phyloP scores from a whole-genome alignment of 92 coral and sea anemone genomes.

The Epizoanthus ramosus region DNA sequence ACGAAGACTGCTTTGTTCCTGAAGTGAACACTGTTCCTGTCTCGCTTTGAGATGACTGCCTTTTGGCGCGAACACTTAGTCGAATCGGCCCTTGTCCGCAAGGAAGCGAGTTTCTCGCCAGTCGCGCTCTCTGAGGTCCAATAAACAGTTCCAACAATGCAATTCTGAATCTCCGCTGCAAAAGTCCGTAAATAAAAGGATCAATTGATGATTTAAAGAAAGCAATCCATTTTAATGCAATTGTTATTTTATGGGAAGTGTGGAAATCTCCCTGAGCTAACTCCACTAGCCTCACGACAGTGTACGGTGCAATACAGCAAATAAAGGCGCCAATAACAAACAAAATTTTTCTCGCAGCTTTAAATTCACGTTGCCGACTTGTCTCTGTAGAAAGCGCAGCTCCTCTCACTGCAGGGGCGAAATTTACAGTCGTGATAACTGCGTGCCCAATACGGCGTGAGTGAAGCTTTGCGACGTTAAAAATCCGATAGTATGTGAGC shows the following conservation, averaged over 20 bases:
- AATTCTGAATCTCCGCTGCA: conserved; percentile 89
- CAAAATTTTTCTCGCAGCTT: conserved; percentile 95
- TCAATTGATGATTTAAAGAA: conserved; percentile 88
- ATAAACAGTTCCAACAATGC: conserved; percentile 79
- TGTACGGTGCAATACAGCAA: conserved; percentile 93
- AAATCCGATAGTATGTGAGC: conserved; percentile 83
- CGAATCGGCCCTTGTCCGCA: conserved; percentile 71
- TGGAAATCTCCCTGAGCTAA: conserved; percentile 51
- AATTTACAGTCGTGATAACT: conserved; percentile 75
- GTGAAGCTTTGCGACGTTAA: conserved; percentile 90
- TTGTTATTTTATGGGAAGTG: conserved; percentile 62
- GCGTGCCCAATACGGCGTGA: conserved; percentile 98
- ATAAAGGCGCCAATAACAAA: conserved; percentile 94
- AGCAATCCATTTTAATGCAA: conserved; percentile 84
- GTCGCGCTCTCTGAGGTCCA: conserved; percentile 79
- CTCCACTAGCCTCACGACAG: conserved; percentile 77
- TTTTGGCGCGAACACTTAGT: conserved; percentile 72
- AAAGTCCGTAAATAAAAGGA: conserved; percentile 90
- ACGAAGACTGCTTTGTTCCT: conserved; percentile 45
- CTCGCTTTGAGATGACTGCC: conserved; percentile 78
- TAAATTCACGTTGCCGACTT: conserved; percentile 92
- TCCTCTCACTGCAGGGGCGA: conserved; percentile 73
- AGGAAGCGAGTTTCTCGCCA: conserved; percentile 83
- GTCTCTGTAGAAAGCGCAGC: conserved; percentile 76
- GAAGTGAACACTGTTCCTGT: conserved; percentile 77